Evolutionary conservation across 2,888 invertebrate genomes (phyloP).

Genomic region (Caenorhabditis sinica): DNA sequence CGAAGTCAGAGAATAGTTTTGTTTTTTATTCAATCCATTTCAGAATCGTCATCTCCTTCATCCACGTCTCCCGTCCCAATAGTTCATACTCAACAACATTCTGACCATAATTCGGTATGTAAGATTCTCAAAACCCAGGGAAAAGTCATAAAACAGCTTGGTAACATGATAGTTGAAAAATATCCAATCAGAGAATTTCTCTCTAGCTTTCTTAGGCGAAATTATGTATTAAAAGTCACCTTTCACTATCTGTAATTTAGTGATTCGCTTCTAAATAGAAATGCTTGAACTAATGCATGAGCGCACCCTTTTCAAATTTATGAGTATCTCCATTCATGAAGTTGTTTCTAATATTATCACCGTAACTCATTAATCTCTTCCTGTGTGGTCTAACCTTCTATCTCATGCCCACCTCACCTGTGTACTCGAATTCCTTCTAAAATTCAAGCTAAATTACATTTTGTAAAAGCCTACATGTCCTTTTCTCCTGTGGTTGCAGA

Average conservation of each 20-base stretch:
- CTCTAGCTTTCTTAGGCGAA: too few species aligned
- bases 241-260: background rate
- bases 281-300: conserved; percentile 30
- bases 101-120: conserved; percentile 59
- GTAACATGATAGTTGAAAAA: too few species aligned
- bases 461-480: background rate
- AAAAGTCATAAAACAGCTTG: background rate
- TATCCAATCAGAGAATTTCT: background rate
- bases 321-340: too few species aligned
- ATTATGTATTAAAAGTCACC: background rate
- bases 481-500: conserved; percentile 61
- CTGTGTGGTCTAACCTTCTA: background rate
- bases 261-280: background rate
- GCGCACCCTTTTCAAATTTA: background rate
- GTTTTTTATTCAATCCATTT: background rate
- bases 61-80: conserved; percentile 34
- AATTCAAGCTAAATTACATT: too few species aligned
- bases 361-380: background rate
- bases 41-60: conserved; percentile 5
- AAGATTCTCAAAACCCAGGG: background rate
- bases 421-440: too few species aligned
- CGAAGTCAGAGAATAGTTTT: background rate
- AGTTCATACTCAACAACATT: conserved; percentile 39
- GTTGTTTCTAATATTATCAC: conserved; percentile 26
- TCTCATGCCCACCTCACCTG: too few species aligned